Percentiles rank a stretch among this genome's conserved stretches.
These are phyloP conservation scores for Rhagonycha fulva DNA, from an alignment of 2,888 invertebrate genomes.

Conservation along the genomic window DNA sequence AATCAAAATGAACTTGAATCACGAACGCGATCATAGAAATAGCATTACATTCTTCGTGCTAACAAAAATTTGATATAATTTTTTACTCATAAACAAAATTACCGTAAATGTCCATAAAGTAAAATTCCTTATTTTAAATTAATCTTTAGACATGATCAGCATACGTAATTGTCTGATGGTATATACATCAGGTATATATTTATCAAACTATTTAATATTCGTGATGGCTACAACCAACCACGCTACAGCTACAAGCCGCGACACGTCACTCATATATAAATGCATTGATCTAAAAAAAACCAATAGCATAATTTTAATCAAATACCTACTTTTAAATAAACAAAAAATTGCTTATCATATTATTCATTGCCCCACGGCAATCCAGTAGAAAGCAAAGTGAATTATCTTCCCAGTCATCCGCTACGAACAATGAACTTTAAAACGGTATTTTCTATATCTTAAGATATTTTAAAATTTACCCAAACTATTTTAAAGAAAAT, in stretches of 20 bases:
- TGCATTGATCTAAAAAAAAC: not conserved
- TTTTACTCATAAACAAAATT: not conserved
- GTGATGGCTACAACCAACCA: not conserved
- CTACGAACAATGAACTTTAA: slow-evolving; percentile 21
- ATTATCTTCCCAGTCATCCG: slow-evolving; percentile 10
- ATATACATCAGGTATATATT: not conserved
- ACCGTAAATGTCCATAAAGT: not conserved
- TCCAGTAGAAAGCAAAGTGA: slow-evolving; percentile 15
- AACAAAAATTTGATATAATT: not conserved
- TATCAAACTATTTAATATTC: not conserved
- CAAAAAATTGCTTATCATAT: not conserved
- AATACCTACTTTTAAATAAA: not conserved
- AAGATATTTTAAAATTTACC: not conserved
- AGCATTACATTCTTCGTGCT: not conserved
- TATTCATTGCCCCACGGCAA: not conserved
- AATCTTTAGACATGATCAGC: not conserved
- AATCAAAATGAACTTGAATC: not conserved
- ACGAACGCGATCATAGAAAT: not conserved
- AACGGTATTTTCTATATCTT: slow-evolving; percentile 16
- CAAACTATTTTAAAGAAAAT: not conserved
- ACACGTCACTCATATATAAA: not conserved
- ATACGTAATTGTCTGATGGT: not conserved
- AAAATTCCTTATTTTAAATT: not conserved
- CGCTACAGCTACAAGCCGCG: not conserved
- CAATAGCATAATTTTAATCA: not conserved